Evolutionary conservation across 1,140 invertebrate genomes (phyloP), one percentile per base, ranked within the genome.

Genomic region (Nymphalis io): DNA sequence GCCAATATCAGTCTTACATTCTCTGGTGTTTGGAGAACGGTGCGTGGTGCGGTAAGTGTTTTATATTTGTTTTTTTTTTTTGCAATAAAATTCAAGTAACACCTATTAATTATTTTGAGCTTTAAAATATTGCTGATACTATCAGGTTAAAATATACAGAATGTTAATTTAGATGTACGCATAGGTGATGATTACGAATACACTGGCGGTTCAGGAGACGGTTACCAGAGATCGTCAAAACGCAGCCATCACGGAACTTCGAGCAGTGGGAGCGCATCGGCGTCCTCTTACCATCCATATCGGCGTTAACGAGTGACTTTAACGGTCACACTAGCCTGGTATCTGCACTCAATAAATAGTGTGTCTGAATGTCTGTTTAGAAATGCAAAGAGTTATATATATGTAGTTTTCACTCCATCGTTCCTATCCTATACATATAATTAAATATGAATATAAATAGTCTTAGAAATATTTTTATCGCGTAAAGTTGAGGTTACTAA

Each of bases 171-270:
- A 60, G 60, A 51, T 72, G 70, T 78, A 64, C 55, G 73, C 57
- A 55, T 76, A 91, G 89, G 89, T 80, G 89, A 91, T 64, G 90
- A 91, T 72, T 90, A 91, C 79, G 88, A 91, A 72, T 90, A 87
- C 74, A 85, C 88, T 39, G 90, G 89, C 39, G 89, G 83, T 1
- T 91, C 89, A 6, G 90, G 90, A 55, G 90, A 92, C 48, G 89
- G 89, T 1, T 86, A 88, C 69, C 89, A 91, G 76, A 83, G 81
- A 57, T 76, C 87, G 23, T 84, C 90, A 33, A 90, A 90, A 75
- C 87, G 88, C 55, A 86, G 83, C 74, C 81, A 90, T 78, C 86
- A 89, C 72, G 84, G 80, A 20, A 75, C 85, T 15, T 83, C 85
- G 10, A 55, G 21, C 72, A 78, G 84, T 60, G 79, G 83, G 40